These are phyloP conservation scores for Epinephelus lanceolatus DNA, from an alignment of 2,113 vertebrate species.

Conservation along the genomic window DNA sequence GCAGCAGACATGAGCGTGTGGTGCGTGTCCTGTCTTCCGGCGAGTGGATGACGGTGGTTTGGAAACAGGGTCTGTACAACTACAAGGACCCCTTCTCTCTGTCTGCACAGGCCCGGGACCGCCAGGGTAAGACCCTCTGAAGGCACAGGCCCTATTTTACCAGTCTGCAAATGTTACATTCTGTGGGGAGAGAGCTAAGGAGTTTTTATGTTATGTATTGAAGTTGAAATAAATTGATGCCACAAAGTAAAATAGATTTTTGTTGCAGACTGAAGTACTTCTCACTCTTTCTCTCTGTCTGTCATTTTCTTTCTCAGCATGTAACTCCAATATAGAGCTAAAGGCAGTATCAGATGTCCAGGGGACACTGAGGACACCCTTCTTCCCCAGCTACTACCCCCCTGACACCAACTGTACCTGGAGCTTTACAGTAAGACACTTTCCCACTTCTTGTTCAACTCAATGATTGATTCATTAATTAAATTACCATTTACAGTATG, in stretches of 20 bases:
- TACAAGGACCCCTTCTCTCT: conserved; percentile 91
- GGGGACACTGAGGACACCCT: conserved; percentile 89
- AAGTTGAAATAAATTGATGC: not conserved
- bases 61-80: conserved; percentile 94
- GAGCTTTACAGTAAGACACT: conserved; percentile 88
- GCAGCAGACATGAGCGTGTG: conserved; percentile 89
- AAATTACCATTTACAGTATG: too few species aligned
- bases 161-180: not conserved
- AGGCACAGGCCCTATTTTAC: not conserved
- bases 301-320: conserved; percentile 80
- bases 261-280: not conserved
- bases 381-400: conserved; percentile 94
- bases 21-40: conserved; percentile 90
- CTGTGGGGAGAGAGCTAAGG: not conserved
- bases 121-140: conserved; percentile 82
- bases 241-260: not conserved
- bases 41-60: conserved; percentile 91
- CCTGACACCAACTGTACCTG: conserved; percentile 93
- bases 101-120: conserved; percentile 84
- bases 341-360: conserved; percentile 81
- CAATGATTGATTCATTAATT: too few species aligned
- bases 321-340: conserved; percentile 85
- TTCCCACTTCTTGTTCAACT: not conserved
- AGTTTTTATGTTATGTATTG: too few species aligned
- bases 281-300: not conserved